Evolutionary conservation across 2,888 invertebrate species (phyloP), one percentile per base, ranked within the genome.

Genomic region (Heteromyza rotundicornis): DNA sequence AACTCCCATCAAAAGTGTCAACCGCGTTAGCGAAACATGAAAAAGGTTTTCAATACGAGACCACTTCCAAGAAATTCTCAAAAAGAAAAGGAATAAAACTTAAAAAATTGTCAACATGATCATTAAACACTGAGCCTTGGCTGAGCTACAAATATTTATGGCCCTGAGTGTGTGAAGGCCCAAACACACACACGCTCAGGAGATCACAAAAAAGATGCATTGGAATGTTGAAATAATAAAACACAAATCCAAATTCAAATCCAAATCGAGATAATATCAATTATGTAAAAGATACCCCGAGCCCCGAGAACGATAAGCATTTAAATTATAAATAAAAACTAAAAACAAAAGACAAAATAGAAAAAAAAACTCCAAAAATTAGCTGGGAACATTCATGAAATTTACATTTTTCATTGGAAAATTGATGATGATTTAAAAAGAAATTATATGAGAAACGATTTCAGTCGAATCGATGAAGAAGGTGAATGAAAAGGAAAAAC

Each of bases 241-340:
- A 57, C 62, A 61, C 61, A 58, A 49, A 50, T 50, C 14, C 69
- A 68, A 66, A 73, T 72, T 74, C 73, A 74, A n/a, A n/a, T n/a
- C n/a, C n/a, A n/a, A n/a, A 76, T 72, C 71, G 67, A 69, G 75
- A 76, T 76, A 74, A 75, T 74, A 76, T 76, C 75, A 76, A 72
- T 76, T 76, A 75, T 74, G 75, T 76, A 73, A 74, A 72, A 76
- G 76, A 76, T 74, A 76, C 72, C 65, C 66, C 71, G 68, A 66
- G 44, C 60, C n/a, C n/a, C n/a, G n/a, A n/a, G n/a, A n/a, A n/a
- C n/a, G n/a, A n/a, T n/a, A n/a, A n/a, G n/a, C 69, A 74, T 72
- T 74, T 73, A 74, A 74, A 74, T 73, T 74, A 74, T 72, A 62
- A 71, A 72, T 71, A 69, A 32, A 64, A 14, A 51, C n/a, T n/a